Percentiles rank a stretch among this genome's conserved stretches.
These are phyloP conservation scores for Antheraea mylitta DNA, from an alignment of 1,140 invertebrate genomes.

Conservation along the genomic window DNA sequence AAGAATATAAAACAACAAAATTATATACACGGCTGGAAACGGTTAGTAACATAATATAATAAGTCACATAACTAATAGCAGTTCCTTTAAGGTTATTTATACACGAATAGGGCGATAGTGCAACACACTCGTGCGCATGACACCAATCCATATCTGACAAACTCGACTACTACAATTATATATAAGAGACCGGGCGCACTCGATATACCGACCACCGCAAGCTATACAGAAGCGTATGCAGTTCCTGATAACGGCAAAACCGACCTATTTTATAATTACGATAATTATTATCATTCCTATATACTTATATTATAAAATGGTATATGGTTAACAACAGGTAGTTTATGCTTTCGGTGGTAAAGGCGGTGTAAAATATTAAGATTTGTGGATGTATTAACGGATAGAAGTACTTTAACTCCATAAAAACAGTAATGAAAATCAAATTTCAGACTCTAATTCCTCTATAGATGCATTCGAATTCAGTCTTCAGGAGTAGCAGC, in stretches of 20 bases:
- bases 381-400: not conserved
- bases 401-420: not conserved
- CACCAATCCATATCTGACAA: slow-evolving; percentile 54
- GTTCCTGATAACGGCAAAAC: slow-evolving; percentile 3
- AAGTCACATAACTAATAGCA: not conserved
- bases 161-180: slow-evolving; percentile 53
- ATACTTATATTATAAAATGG: not conserved
- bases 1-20: too few relatives aligned
- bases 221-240: not conserved
- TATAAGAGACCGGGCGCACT: slow-evolving; percentile 19
- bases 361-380: not conserved
- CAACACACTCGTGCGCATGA: slow-evolving; percentile 37
- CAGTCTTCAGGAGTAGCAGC: too few relatives aligned
- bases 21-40: not conserved
- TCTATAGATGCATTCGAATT: too few relatives aligned
- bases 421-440: too few relatives aligned
- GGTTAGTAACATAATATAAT: not conserved
- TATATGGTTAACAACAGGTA: not conserved
- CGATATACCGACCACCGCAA: not conserved
- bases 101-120: not conserved
- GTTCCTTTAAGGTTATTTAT: not conserved
- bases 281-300: not conserved
- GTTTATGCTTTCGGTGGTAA: not conserved
- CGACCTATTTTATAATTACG: not conserved
- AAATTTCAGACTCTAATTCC: too few relatives aligned